Evolutionary conservation across 2,888 invertebrate species (phyloP), one percentile per base, ranked within the genome.

Genomic region (Dendrolimus houi): DNA sequence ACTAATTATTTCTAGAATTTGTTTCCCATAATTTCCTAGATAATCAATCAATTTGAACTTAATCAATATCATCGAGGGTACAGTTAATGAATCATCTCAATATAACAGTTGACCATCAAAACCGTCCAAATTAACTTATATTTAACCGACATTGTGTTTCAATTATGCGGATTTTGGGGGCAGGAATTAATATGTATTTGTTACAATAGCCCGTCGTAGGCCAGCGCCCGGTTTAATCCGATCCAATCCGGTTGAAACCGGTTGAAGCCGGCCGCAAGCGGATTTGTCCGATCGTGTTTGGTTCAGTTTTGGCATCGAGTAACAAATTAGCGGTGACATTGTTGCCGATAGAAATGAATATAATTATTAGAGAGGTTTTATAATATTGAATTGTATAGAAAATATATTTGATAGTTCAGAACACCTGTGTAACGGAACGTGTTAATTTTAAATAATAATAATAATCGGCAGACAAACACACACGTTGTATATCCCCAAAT

Each of bases 41-140:
- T 9, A 9, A 47, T 8, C 47, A 47, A 47, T 47, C 47, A 47
- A 10, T 47, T 12, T 12, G 9, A 12, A 2, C 8, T 12, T 47
- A 47, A 47, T 47, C 2, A 47, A 3, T 47, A 47, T 47, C 12
- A 47, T 9, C 12, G 9, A 47, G 12, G 12, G 9, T 47, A 47
- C 47, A 47, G 47, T 47, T 47, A 47, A 47, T 47, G 12, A 47
- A 47, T 10, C 47, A 47, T 47, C 9, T 47, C 47, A 29, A 29
- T 29, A 29, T 29, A 29, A 29, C 29, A 29, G 29, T 29, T 47
- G 47, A 47, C 47, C 10, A 47, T 47, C 47, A 10, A 47, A 67
- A 71, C 69, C 63, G 66, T 70, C 74, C 69, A 76, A 76, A 79
- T 79, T 77, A 75, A 71, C 67, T 72, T 63, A 63, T 65, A 61